A percentile compares a stretch with the other conserved stretches of the same genome.
Evolutionary conservation across 2,113 vertebrate species (phyloP).

Genomic region (Tauraco erythrolophus): DNA sequence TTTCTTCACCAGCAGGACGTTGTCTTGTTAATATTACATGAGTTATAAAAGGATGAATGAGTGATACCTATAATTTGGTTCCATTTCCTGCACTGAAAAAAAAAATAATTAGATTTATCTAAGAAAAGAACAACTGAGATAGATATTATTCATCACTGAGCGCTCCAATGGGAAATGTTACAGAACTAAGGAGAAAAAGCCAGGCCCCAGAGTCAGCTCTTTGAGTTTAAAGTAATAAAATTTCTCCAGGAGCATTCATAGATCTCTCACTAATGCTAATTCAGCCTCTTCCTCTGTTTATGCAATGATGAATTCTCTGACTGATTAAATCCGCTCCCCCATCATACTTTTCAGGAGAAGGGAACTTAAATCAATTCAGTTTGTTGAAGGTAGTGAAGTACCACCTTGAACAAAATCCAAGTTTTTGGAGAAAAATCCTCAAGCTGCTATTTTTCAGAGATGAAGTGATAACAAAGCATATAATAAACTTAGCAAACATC

Average conservation of each 20-base stretch:
- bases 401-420: background rate
- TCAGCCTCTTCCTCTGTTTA: slow-evolving; percentile 26
- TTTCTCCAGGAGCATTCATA: background rate
- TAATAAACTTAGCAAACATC: background rate
- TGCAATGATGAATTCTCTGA: background rate
- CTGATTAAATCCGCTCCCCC: background rate
- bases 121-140: slow-evolving; percentile 22
- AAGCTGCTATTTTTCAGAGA: background rate
- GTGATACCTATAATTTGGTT: slow-evolving; percentile 36
- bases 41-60: slow-evolving; percentile 28
- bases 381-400: background rate
- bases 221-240: slow-evolving; percentile 24
- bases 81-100: slow-evolving; percentile 33
- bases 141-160: slow-evolving; percentile 15
- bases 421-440: background rate
- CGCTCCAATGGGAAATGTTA: background rate
- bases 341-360: background rate
- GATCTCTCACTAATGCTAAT: slow-evolving; percentile 11
- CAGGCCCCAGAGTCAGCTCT: background rate
- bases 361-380: background rate
- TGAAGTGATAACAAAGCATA: background rate
- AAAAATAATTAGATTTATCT: slow-evolving; percentile 34
- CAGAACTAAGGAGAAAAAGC: background rate
- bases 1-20: background rate
- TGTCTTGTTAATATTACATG: background rate